These are phyloP conservation scores for Diplodus puntazzo DNA, from an alignment of 2,797 vertebrate genomes.

Conservation along the genomic window DNA sequence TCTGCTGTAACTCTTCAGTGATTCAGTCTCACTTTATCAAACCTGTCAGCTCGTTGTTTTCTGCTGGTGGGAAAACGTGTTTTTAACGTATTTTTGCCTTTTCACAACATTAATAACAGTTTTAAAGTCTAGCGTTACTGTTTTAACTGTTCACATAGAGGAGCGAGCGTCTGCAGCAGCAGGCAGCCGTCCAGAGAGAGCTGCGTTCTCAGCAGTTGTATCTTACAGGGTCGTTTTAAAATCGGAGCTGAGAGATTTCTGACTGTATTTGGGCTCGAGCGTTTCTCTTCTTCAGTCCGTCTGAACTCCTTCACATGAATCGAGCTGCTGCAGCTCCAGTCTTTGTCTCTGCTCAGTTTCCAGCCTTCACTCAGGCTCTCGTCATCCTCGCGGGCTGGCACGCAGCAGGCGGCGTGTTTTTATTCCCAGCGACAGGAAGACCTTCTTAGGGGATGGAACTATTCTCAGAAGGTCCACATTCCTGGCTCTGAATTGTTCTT, in stretches of 20 bases:
- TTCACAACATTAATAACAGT: too few species aligned
- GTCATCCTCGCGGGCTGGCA: accelerated
- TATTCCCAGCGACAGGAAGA: conserved; percentile 21
- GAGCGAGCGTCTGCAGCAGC: too few species aligned
- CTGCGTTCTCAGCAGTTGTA: too few species aligned
- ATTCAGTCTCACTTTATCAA: neutral
- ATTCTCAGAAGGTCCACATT: conserved; percentile 17
- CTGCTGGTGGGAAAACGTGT: too few species aligned
- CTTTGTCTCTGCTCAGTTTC: neutral
- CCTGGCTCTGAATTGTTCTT: conserved; percentile 25
- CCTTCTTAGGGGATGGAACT: conserved; percentile 17
- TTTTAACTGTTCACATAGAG: too few species aligned
- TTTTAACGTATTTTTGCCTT: too few species aligned
- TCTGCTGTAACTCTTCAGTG: neutral
- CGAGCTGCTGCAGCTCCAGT: neutral
- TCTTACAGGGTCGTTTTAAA: too few species aligned
- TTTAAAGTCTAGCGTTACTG: too few species aligned
- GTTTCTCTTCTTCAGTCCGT: neutral
- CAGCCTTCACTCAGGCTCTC: neutral
- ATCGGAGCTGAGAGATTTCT: neutral
- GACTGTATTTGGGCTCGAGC: neutral
- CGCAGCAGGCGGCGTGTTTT: neutral
- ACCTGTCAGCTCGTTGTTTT: too few species aligned
- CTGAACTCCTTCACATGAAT: neutral
- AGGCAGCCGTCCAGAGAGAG: too few species aligned